phyloP scores from a whole-genome alignment of 37 sponge, comb jelly and placozoan species.

The Beroe forskalii region DNA sequence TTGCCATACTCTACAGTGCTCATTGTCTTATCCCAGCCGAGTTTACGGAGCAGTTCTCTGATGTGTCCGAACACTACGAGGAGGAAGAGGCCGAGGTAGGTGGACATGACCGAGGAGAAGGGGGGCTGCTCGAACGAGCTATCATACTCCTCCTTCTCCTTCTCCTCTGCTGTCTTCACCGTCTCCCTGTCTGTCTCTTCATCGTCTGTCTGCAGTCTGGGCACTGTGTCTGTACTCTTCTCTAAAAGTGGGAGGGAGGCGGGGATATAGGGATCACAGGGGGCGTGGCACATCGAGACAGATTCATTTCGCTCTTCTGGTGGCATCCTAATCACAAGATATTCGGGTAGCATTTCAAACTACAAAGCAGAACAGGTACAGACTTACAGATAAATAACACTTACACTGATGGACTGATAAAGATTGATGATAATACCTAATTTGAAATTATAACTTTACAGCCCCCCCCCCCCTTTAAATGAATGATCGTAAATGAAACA shows the following conservation, averaged over 20 bases:
- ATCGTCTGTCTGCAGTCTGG: not conserved
- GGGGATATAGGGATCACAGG: no score
- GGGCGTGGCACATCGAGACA: no score
- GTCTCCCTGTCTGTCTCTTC: not conserved
- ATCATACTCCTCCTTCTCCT: not conserved
- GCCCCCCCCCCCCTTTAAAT: no score
- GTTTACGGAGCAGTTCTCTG: constrained; percentile 67
- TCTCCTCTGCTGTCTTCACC: not conserved
- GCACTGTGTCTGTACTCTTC: not conserved
- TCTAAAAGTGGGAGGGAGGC: no score
- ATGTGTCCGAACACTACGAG: constrained; percentile 75
- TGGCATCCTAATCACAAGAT: not conserved
- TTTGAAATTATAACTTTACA: no score
- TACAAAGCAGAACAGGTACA: no score
- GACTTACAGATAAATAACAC: no score
- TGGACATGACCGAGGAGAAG: constrained; percentile 68
- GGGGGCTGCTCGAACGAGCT: constrained; percentile 70
- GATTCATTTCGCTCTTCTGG: not conserved
- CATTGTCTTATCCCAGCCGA: constrained; percentile 48
- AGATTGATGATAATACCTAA: no score
- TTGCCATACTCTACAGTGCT: constrained; percentile 18
- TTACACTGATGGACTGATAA: no score
- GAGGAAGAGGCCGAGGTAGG: constrained; percentile 75
- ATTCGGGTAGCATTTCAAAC: no score
- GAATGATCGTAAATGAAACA: no score